Conservation (phyloP, 1,140 invertebrate species). For the Geopemphigus sp. region DNA sequence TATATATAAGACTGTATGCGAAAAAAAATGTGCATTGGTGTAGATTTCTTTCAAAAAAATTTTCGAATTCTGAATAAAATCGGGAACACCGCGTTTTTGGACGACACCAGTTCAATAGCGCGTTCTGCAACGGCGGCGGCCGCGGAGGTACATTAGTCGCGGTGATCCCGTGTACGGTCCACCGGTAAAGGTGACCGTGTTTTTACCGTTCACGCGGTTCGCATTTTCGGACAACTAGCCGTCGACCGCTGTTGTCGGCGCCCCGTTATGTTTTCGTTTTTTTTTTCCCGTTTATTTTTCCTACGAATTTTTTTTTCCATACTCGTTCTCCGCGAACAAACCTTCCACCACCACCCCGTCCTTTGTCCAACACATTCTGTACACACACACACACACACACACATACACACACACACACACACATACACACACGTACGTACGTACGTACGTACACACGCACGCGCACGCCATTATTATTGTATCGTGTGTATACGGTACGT, state of each 20-base stretch:
- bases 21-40: too few relatives aligned
- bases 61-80: too few relatives aligned
- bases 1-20: too few relatives aligned
- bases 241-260: background rate
- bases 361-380: background rate
- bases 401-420: background rate
- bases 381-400: background rate
- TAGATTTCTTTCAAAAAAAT: too few relatives aligned
- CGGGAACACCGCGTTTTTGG: slow-evolving; percentile 1
- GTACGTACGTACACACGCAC: background rate
- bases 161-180: background rate
- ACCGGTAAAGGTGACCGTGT: background rate
- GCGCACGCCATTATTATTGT: background rate
- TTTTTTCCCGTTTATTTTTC: background rate
- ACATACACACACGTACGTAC: background rate
- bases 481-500: background rate
- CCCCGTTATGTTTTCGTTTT: background rate
- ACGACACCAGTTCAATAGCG: background rate
- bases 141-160: background rate
- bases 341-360: background rate
- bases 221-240: background rate
- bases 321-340: background rate
- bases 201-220: too few relatives aligned
- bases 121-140: slow-evolving; percentile 17
- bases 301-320: slow-evolving; percentile 13